phyloP scores from a whole-genome alignment of 64 coral and sea anemone genomes.

The Trachythela sp. region DNA sequence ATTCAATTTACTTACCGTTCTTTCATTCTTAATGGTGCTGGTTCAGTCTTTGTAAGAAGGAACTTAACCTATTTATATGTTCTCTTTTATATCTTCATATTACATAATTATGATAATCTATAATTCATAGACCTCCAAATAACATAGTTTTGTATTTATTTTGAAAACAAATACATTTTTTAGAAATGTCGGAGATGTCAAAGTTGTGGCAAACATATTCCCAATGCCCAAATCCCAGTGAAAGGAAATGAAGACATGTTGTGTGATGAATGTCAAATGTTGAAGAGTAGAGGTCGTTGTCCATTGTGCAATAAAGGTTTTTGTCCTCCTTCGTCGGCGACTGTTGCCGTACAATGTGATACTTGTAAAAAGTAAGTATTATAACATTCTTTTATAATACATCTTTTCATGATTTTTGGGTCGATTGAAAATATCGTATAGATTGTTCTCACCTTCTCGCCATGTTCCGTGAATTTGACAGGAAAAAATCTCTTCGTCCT shows the following conservation, averaged over 20 bases:
- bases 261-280: neutral
- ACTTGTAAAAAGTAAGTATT: conserved; percentile 82
- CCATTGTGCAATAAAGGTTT: conserved; percentile 69
- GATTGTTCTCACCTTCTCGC: too few relatives aligned
- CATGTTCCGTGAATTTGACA: too few relatives aligned
- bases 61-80: too few relatives aligned
- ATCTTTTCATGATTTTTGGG: too few relatives aligned
- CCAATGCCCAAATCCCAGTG: neutral
- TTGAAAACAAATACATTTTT: neutral
- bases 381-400: neutral
- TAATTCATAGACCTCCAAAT: too few relatives aligned
- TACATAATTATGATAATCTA: too few relatives aligned
- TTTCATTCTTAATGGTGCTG: too few relatives aligned
- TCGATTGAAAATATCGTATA: neutral
- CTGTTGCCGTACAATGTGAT: conserved; percentile 77
- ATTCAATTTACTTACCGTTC: too few relatives aligned
- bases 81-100: too few relatives aligned
- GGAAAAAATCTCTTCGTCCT: too few relatives aligned
- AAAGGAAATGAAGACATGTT: neutral
- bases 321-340: neutral
- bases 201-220: conserved; percentile 5
- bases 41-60: too few relatives aligned
- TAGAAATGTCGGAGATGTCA: conserved; percentile 13
- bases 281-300: conserved; percentile 60
- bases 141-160: too few relatives aligned